phyloP scores from a whole-genome alignment of 2,888 invertebrate genomes.

The Phoronis australis region DNA sequence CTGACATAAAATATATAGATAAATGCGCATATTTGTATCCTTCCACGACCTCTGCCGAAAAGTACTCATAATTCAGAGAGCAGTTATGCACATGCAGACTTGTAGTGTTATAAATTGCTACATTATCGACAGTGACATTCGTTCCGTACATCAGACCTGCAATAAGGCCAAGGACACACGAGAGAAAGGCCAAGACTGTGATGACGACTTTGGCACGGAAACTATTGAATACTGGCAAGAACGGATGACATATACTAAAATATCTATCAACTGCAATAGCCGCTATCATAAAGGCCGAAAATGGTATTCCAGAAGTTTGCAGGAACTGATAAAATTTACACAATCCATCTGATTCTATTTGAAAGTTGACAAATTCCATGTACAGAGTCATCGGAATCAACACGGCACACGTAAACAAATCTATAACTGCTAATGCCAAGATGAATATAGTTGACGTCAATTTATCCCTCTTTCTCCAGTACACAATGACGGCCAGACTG shows the following conservation, averaged over 20 bases:
- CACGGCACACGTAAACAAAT: constrained; percentile 1
- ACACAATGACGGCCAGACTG: background rate
- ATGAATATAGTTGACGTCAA: constrained; percentile 4
- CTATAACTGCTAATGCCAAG: constrained; percentile 3
- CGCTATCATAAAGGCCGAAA: constrained; percentile 2
- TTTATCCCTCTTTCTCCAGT: background rate
- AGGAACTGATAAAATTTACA: constrained; percentile 4
- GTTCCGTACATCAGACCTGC: background rate
- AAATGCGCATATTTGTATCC: background rate
- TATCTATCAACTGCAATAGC: constrained; percentile 6
- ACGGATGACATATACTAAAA: constrained; percentile 4
- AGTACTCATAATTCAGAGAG: too few relatives aligned
- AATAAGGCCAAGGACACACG: background rate
- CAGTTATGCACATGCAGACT: too few relatives aligned
- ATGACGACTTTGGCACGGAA: background rate
- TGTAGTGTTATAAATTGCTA: too few relatives aligned
- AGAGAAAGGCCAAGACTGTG: background rate
- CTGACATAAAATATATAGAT: background rate
- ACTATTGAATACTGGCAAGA: constrained; percentile 1
- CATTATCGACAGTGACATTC: too few relatives aligned
- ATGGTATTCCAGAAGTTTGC: constrained; percentile 1
- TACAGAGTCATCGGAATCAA: constrained; percentile 2
- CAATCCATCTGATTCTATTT: background rate
- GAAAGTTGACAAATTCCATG: constrained; percentile 1
- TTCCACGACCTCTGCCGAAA: too few relatives aligned